Conservation (phyloP, 2,797 vertebrate genomes). For the Masticophis lateralis region DNA sequence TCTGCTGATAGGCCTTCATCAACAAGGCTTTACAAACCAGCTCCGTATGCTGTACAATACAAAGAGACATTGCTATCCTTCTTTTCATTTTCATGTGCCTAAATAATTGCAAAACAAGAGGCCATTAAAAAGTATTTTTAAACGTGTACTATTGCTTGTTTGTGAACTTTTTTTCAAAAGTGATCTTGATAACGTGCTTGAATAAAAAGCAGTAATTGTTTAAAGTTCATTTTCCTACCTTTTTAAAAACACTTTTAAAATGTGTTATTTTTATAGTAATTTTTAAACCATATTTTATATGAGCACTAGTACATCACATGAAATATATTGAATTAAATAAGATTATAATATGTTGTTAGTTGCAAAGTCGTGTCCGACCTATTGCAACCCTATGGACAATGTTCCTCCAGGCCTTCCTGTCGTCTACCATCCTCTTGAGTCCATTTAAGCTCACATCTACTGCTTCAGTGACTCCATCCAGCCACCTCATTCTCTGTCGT, state of each 20-base stretch:
- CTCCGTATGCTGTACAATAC: background rate
- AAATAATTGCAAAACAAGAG: background rate
- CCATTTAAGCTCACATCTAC: too few species aligned
- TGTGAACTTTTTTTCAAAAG: background rate
- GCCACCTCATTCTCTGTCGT: too few species aligned
- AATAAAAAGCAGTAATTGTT: background rate
- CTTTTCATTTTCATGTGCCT: background rate
- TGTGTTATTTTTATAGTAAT: background rate
- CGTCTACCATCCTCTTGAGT: too few species aligned
- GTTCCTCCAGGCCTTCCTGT: too few species aligned
- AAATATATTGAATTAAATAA: background rate
- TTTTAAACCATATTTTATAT: background rate
- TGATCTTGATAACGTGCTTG: background rate
- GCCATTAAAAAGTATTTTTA: background rate
- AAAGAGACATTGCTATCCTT: background rate
- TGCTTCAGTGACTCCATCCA: too few species aligned
- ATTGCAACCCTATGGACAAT: too few species aligned
- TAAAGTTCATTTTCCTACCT: conserved; percentile 4
- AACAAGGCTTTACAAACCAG: background rate
- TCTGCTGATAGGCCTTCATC: background rate
- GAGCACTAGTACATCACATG: background rate
- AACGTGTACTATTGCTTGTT: background rate
- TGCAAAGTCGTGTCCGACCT: too few species aligned
- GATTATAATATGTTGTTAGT: background rate
- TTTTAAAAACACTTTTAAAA: background rate